A percentile compares a stretch with the other conserved stretches of the same genome.
Evolutionary conservation across 2,113 vertebrate genomes (phyloP).

Genomic region (Rafetus swinhoei): DNA sequence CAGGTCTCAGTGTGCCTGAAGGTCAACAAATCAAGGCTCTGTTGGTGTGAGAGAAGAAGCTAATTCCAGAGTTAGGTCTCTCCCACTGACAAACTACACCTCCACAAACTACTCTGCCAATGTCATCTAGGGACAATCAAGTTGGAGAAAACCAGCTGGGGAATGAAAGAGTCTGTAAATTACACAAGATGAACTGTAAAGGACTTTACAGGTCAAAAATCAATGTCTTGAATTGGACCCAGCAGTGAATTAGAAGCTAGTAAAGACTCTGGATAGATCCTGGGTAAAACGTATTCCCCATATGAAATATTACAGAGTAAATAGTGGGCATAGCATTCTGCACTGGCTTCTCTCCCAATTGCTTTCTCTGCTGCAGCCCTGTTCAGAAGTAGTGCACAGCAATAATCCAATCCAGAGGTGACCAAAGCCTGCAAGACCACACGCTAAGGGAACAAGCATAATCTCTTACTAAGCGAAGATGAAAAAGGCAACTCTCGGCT

Average conservation of each 20-base stretch:
- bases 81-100: background rate
- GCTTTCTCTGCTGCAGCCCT: background rate
- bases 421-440: background rate
- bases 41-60: background rate
- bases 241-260: background rate
- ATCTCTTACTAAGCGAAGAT: background rate
- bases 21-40: background rate
- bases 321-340: background rate
- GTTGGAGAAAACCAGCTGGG: background rate
- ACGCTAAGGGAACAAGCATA: background rate
- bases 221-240: rapidly evolving
- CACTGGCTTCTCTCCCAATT: background rate
- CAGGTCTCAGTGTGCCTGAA: background rate
- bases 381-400: background rate
- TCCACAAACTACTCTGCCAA: background rate
- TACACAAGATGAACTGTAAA: background rate
- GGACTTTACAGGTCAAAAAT: background rate
- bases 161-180: background rate
- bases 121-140: background rate
- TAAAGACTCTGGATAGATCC: background rate
- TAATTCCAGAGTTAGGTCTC: background rate
- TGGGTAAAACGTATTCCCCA: background rate
- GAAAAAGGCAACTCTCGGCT: background rate
- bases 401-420: background rate
- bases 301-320: background rate